Conservation (phyloP, 1,140 invertebrate genomes). For the Muscidifurax raptorellus region DNA sequence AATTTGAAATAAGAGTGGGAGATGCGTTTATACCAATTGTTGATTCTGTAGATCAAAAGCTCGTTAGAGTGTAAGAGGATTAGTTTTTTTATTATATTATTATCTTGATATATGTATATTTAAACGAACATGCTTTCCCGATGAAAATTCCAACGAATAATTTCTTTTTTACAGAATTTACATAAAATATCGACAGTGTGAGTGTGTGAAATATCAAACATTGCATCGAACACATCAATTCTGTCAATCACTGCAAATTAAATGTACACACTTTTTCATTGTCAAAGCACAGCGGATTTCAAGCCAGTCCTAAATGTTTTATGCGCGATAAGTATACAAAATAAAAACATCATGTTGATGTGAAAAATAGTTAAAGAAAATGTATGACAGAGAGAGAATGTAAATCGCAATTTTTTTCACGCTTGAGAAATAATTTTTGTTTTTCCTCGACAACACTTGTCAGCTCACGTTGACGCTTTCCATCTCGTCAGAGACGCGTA, state of each 20-base stretch:
- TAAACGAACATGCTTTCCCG: too few species aligned
- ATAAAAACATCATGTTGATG: neutral
- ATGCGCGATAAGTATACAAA: neutral
- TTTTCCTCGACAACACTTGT: slow-evolving; percentile 18
- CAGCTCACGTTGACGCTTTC: neutral
- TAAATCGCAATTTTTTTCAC: slow-evolving; percentile 5
- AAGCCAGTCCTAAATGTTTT: neutral
- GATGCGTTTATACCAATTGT: too few species aligned
- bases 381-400: neutral
- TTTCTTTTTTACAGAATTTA: too few species aligned
- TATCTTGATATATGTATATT: too few species aligned
- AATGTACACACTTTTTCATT: too few species aligned
- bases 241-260: neutral
- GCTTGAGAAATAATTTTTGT: neutral
- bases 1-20: too few species aligned
- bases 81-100: too few species aligned
- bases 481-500: neutral
- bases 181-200: too few species aligned
- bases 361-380: neutral
- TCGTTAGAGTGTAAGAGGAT: too few species aligned
- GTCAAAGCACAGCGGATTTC: neutral
- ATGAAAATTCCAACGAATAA: too few species aligned
- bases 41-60: too few species aligned
- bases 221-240: neutral
- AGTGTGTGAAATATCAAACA: neutral